These are phyloP conservation scores for Ceyx cyanopectus DNA, from an alignment of 2,113 vertebrate genomes.

Conservation along the genomic window DNA sequence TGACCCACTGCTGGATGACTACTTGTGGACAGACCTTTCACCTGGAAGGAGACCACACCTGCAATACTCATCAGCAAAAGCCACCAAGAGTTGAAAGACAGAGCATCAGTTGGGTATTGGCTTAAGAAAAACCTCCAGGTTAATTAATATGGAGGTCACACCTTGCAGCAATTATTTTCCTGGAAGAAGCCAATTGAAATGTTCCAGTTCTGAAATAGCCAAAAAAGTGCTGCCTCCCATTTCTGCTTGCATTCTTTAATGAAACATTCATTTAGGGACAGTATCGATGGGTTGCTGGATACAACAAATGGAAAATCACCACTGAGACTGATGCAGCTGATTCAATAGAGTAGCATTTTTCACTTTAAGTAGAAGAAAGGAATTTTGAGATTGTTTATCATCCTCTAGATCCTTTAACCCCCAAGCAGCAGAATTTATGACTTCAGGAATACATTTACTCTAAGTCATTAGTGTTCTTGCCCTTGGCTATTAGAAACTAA, in stretches of 20 bases:
- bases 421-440: not conserved
- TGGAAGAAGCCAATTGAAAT: not conserved
- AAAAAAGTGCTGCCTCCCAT: not conserved
- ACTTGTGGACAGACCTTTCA: not conserved
- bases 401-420: not conserved
- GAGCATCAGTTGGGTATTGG: not conserved
- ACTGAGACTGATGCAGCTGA: not conserved
- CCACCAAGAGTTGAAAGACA: not conserved
- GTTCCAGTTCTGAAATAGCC: conserved; percentile 15
- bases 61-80: not conserved
- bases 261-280: conserved; percentile 9
- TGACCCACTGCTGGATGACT: not conserved
- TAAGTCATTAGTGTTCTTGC: not conserved
- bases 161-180: not conserved
- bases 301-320: conserved; percentile 15
- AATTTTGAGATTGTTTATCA: conserved; percentile 12
- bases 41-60: not conserved
- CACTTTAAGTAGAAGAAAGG: conserved; percentile 1
- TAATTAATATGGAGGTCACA: not conserved
- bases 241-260: conserved; percentile 4
- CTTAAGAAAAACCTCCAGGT: not conserved
- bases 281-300: not conserved
- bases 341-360: not conserved
- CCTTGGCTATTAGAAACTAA: not conserved
- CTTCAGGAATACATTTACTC: not conserved